Conservation (phyloP, 2,113 vertebrate species). For the Meleagris gallopavo region DNA sequence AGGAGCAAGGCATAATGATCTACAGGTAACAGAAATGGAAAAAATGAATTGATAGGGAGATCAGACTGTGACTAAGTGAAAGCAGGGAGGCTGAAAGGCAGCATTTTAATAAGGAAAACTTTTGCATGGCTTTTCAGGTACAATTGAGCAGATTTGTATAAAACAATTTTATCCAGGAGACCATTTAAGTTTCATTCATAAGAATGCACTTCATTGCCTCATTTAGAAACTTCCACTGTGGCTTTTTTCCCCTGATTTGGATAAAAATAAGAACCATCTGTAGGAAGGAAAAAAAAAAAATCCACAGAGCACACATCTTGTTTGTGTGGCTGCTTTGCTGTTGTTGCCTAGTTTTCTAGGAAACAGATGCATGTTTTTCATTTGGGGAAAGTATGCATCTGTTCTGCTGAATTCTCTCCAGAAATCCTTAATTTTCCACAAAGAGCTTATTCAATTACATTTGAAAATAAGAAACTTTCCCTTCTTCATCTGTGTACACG, state of each 20-base stretch:
- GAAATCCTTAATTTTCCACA: conserved; percentile 70
- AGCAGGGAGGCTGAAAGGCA: conserved; percentile 62
- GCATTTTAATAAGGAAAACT: conserved; percentile 39
- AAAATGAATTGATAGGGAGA: conserved; percentile 59
- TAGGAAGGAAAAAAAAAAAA: neutral
- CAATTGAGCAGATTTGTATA: neutral
- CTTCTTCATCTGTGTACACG: neutral
- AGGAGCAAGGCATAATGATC: conserved; percentile 62
- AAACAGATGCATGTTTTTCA: conserved; percentile 76
- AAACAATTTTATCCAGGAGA: conserved; percentile 24
- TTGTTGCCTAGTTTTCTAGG: conserved; percentile 79
- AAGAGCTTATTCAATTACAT: conserved; percentile 49
- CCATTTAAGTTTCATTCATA: conserved; percentile 46
- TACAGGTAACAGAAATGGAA: conserved; percentile 72
- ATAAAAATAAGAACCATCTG: conserved; percentile 69
- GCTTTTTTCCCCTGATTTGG: neutral
- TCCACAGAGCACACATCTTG: neutral
- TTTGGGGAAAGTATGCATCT: conserved; percentile 74
- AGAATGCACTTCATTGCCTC: conserved; percentile 43
- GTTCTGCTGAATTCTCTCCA: conserved; percentile 71
- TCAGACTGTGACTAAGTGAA: conserved; percentile 74
- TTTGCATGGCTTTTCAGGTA: conserved; percentile 39
- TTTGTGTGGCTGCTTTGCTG: conserved; percentile 56
- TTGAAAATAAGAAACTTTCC: conserved; percentile 49
- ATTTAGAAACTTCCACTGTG: conserved; percentile 23